Evolutionary conservation across 2,888 invertebrate species (phyloP).

Genomic region (Cryptus viduatorius): DNA sequence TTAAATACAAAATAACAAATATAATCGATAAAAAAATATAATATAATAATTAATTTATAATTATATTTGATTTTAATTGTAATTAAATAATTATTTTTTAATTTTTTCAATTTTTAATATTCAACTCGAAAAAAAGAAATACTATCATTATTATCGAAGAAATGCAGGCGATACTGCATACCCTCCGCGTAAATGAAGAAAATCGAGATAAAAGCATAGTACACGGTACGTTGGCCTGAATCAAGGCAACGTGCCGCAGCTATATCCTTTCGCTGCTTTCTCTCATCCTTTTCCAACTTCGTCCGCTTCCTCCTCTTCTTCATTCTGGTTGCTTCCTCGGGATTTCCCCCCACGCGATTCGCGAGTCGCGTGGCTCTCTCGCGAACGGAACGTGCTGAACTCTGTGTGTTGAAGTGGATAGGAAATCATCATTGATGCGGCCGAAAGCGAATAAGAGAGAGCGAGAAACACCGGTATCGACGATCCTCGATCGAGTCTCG

Average conservation of each 20-base stretch:
- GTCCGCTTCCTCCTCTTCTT: constrained; percentile 54
- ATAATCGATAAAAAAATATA: not conserved
- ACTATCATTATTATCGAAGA: not conserved
- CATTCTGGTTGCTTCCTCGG: constrained; percentile 30
- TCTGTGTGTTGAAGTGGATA: not conserved
- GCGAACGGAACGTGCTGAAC: constrained; percentile 71
- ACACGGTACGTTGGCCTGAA: constrained; percentile 12
- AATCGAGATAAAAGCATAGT: not conserved
- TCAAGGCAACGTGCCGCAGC: constrained; percentile 6
- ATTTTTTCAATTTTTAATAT: too few species aligned
- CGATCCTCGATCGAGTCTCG: constrained; percentile 51
- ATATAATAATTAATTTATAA: too few species aligned
- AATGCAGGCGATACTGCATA: not conserved
- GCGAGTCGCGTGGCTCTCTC: constrained; percentile 72
- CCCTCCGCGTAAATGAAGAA: not conserved
- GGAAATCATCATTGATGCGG: constrained; percentile 25
- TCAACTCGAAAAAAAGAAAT: not conserved
- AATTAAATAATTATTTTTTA: too few species aligned
- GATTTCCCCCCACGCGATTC: constrained; percentile 60
- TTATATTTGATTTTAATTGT: too few species aligned
- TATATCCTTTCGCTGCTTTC: constrained; percentile 40
- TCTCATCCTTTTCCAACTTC: constrained; percentile 35
- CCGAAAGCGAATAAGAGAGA: not conserved
- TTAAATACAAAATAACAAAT: not conserved
- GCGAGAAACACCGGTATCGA: constrained; percentile 15